These are phyloP conservation scores for Scaeva pyrastri DNA, from an alignment of 2,888 invertebrate species.

Conservation along the genomic window DNA sequence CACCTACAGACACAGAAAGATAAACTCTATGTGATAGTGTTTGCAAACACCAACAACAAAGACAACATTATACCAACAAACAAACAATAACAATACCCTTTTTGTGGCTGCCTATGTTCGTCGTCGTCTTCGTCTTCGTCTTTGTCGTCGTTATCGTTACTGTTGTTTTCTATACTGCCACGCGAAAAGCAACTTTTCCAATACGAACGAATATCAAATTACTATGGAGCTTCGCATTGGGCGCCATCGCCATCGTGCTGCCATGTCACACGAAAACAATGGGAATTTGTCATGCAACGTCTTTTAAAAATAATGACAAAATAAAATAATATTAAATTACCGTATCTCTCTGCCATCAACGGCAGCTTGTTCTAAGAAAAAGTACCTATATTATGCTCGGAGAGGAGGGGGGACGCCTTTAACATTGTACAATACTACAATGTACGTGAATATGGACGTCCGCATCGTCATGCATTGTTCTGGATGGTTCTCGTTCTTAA, in stretches of 20 bases:
- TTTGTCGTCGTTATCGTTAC: no score
- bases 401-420: not conserved
- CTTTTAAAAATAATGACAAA: slow-evolving; percentile 63
- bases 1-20: not conserved
- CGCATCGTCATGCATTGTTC: slow-evolving; percentile 53
- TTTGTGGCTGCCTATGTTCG: slow-evolving; percentile 11
- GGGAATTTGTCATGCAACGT: slow-evolving; percentile 70
- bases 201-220: slow-evolving; percentile 63
- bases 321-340: slow-evolving; percentile 68
- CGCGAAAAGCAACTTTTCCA: slow-evolving; percentile 48
- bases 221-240: slow-evolving; percentile 20
- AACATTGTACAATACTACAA: no score
- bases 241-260: slow-evolving; percentile 33
- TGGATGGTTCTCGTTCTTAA: slow-evolving; percentile 36
- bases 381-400: not conserved
- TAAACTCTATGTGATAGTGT: slow-evolving; percentile 15
- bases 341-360: slow-evolving; percentile 10
- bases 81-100: slow-evolving; percentile 1
- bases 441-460: not conserved
- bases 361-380: slow-evolving; percentile 13
- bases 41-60: not conserved
- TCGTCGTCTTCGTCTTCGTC: no score
- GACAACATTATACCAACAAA: not conserved
- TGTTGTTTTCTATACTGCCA: slow-evolving; percentile 17
- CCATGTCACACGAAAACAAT: slow-evolving; percentile 61